Evolutionary conservation across 2,888 invertebrate genomes (phyloP).

Genomic region (Phortica magna): DNA sequence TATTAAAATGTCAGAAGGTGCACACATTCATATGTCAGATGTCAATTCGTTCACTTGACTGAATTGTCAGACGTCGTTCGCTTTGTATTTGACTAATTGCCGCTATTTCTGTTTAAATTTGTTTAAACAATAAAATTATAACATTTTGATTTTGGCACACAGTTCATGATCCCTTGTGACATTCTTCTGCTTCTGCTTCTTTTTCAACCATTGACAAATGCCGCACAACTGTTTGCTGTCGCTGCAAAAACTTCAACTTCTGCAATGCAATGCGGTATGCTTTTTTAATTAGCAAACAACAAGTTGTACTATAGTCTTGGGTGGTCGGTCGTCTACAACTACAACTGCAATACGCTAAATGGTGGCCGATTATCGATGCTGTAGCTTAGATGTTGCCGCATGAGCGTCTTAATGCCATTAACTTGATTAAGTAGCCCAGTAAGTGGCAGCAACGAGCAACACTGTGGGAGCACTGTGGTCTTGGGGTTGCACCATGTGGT

Average conservation of each 20-base stretch:
- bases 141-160: constrained; percentile 69
- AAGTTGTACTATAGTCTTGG: constrained; percentile 1
- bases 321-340: constrained; percentile 27
- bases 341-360: not conserved
- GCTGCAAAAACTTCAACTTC: not conserved
- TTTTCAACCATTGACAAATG: not conserved
- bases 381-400: constrained; percentile 68
- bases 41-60: constrained; percentile 53
- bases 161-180: constrained; percentile 66
- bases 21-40: constrained; percentile 56
- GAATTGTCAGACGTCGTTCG: not conserved
- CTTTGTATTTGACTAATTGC: constrained; percentile 38
- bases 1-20: constrained; percentile 66
- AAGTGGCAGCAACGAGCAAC: constrained; percentile 26
- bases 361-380: constrained; percentile 62
- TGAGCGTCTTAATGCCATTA: constrained; percentile 70
- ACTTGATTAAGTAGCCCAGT: constrained; percentile 62
- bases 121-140: constrained; percentile 52
- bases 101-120: constrained; percentile 35
- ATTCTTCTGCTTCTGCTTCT: constrained; percentile 57
- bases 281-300: constrained; percentile 26
- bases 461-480: constrained; percentile 7
- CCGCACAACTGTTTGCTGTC: not conserved
- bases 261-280: not conserved
- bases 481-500: constrained; percentile 21